A percentile compares a stretch with the other conserved stretches of the same genome.
Conservation (phyloP, 2,797 vertebrate species). For the Silurus aristotelis region DNA sequence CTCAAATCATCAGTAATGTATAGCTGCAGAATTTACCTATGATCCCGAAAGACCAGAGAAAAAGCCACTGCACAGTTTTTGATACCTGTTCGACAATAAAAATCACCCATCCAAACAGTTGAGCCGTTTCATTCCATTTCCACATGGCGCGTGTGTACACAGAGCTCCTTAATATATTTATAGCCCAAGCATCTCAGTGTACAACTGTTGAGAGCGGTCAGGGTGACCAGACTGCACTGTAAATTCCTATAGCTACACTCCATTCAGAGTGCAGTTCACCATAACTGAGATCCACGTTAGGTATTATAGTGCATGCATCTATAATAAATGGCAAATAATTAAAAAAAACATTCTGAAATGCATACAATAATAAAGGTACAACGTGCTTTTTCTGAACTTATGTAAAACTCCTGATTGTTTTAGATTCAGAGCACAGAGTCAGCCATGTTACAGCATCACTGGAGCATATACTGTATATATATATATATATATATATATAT, state of each 20-base stretch:
- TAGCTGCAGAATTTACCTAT: not conserved
- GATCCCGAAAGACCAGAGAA: too few relatives aligned
- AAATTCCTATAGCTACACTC: not conserved
- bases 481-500: too few relatives aligned
- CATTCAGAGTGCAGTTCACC: not conserved
- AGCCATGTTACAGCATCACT: too few relatives aligned
- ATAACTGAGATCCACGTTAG: not conserved
- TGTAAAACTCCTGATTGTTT: not conserved
- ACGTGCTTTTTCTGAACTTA: not conserved
- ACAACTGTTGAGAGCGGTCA: not conserved
- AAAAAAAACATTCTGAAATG: not conserved
- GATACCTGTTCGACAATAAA: not conserved
- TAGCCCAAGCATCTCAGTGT: not conserved
- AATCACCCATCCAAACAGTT: not conserved
- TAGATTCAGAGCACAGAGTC: too few relatives aligned
- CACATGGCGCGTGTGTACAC: not conserved
- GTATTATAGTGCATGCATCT: not conserved
- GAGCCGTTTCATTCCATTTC: not conserved
- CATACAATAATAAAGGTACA: not conserved
- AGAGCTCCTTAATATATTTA: constrained; percentile 1
- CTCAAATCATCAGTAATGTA: not conserved
- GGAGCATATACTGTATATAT: too few relatives aligned
- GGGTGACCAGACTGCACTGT: not conserved
- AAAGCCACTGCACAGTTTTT: not conserved
- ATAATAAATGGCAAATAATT: not conserved